A percentile compares a stretch with the other conserved stretches of the same genome.
These are phyloP conservation scores for Corythoichthys intestinalis DNA, from an alignment of 2,113 vertebrate species.

Conservation along the genomic window DNA sequence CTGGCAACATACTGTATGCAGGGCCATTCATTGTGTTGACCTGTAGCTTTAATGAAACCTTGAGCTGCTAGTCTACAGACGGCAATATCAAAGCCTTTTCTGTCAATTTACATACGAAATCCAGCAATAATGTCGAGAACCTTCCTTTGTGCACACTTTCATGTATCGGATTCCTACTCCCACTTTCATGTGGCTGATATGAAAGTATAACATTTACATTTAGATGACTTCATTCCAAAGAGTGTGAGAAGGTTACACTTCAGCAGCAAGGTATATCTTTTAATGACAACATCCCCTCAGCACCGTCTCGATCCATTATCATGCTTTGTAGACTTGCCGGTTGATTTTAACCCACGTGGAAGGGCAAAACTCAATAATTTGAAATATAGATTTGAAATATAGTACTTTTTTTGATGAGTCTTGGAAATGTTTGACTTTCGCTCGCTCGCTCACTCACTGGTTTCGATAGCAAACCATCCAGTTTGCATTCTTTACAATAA, in stretches of 20 bases:
- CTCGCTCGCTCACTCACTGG: too few relatives aligned
- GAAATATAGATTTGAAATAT: too few relatives aligned
- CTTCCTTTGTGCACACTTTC: constrained; percentile 40
- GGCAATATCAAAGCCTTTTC: constrained; percentile 13
- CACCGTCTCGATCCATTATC: not conserved
- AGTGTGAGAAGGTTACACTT: constrained; percentile 17
- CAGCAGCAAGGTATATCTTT: not conserved
- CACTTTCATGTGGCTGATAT: constrained; percentile 43
- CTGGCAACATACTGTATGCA: too few relatives aligned
- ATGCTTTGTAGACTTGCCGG: too few relatives aligned
- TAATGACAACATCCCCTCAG: not conserved
- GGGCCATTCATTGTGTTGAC: not conserved
- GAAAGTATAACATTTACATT: constrained; percentile 41
- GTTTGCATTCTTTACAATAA: too few relatives aligned
- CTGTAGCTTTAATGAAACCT: not conserved
- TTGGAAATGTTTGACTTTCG: too few relatives aligned
- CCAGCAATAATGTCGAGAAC: constrained; percentile 25
- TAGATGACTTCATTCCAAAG: constrained; percentile 32
- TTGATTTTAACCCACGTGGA: too few relatives aligned
- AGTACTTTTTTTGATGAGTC: too few relatives aligned
- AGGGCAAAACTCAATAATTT: too few relatives aligned
- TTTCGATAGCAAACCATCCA: too few relatives aligned
- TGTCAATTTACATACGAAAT: constrained; percentile 29
- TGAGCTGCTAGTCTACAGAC: constrained; percentile 18
- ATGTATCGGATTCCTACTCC: constrained; percentile 19